A percentile compares a stretch with the other conserved stretches of the same genome.
phyloP scores from a whole-genome alignment of 2,113 vertebrate species.

The Excalfactoria chinensis region DNA sequence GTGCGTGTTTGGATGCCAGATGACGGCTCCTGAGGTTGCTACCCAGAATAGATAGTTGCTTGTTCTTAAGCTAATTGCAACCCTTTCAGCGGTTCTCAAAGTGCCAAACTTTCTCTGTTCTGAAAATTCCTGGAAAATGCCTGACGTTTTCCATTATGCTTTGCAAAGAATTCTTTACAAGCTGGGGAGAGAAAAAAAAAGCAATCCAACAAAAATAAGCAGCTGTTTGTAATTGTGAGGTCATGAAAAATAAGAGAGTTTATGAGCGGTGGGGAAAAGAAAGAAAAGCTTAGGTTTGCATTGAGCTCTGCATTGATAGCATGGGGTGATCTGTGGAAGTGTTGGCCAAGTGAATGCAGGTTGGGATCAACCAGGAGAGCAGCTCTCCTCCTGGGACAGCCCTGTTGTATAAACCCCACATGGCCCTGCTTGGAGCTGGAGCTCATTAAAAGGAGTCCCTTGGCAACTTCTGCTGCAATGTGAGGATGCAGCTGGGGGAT shows the following conservation, averaged over 20 bases:
- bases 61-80: constrained; percentile 28
- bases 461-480: background rate
- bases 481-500: background rate
- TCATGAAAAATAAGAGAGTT: background rate
- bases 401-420: background rate
- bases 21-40: constrained; percentile 23
- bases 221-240: background rate
- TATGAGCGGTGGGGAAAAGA: background rate
- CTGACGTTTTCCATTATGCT: background rate
- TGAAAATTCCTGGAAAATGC: background rate
- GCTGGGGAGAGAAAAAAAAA: background rate
- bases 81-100: background rate
- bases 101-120: background rate
- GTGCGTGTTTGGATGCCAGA: background rate
- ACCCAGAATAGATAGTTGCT: constrained; percentile 30
- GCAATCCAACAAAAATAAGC: background rate
- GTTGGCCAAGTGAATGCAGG: background rate
- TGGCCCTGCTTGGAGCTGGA: background rate
- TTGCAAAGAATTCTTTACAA: background rate
- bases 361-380: background rate
- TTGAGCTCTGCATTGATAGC: background rate
- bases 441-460: background rate
- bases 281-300: background rate
- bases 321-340: background rate
- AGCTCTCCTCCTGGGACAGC: accelerated